phyloP scores from a whole-genome alignment of 2,888 invertebrate species.

The Candidula unifasciata region DNA sequence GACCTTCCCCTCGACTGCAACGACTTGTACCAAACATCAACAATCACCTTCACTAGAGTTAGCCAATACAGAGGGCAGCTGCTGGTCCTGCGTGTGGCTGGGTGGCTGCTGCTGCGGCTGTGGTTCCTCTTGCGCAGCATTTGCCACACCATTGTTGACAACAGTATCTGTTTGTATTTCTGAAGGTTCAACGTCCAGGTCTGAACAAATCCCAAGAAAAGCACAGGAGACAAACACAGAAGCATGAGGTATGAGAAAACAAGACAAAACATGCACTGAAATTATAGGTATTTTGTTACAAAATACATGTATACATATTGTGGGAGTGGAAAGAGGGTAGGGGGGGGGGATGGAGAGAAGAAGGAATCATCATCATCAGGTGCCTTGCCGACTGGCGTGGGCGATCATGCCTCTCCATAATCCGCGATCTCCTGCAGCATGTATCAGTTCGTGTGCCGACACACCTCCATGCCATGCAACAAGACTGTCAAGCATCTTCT shows the following conservation, averaged over 20 bases:
- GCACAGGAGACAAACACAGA: not conserved
- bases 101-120: not conserved
- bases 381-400: too few species aligned
- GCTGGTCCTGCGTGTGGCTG: conserved; percentile 24
- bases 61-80: conserved; percentile 24
- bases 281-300: too few species aligned
- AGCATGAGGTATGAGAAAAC: not conserved
- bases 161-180: not conserved
- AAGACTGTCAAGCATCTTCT: too few species aligned
- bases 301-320: too few species aligned
- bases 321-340: too few species aligned
- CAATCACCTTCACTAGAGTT: conserved; percentile 45
- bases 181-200: not conserved
- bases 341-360: too few species aligned
- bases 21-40: not conserved
- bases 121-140: conserved; percentile 17
- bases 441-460: too few species aligned
- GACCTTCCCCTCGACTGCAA: too few species aligned
- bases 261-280: not conserved
- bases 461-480: too few species aligned
- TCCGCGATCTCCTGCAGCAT: too few species aligned
- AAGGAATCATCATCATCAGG: too few species aligned
- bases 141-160: not conserved
- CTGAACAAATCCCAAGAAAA: conserved; percentile 18
- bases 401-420: too few species aligned